Percentiles rank a stretch among this genome's conserved stretches.
Conservation (phyloP, 2,113 vertebrate species). For the Gnathochromis pfefferi region DNA sequence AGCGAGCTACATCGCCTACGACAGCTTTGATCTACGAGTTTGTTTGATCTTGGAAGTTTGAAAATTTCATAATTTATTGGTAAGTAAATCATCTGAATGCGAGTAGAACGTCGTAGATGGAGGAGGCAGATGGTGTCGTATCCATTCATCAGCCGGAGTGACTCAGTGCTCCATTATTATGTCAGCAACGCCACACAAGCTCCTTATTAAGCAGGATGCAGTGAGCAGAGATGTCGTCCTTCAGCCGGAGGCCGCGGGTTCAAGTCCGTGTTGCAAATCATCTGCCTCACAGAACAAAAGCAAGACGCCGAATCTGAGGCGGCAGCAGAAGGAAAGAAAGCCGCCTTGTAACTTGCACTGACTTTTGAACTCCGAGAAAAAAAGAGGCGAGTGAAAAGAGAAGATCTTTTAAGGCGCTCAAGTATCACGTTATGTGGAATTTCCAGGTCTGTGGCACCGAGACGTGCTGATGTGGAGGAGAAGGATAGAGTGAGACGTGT, state of each 20-base stretch:
- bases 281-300: background rate
- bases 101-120: background rate
- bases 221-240: background rate
- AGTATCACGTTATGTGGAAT: background rate
- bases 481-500: background rate
- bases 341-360: background rate
- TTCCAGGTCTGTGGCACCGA: background rate
- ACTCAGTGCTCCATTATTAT: constrained; percentile 7
- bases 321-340: background rate
- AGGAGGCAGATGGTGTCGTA: constrained; percentile 20
- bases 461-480: background rate
- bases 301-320: background rate
- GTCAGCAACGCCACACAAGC: background rate
- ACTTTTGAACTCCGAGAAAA: background rate
- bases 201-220: background rate
- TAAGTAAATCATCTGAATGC: constrained; percentile 9
- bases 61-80: constrained; percentile 21
- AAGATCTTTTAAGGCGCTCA: background rate
- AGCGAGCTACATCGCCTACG: background rate
- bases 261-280: background rate
- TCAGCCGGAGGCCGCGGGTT: background rate
- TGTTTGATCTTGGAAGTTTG: constrained; percentile 34
- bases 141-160: constrained; percentile 19
- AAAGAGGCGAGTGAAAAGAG: background rate
- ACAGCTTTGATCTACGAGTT: constrained; percentile 35